These are phyloP conservation scores for Folsomia candida DNA, from an alignment of 2,888 invertebrate species.

Conservation along the genomic window DNA sequence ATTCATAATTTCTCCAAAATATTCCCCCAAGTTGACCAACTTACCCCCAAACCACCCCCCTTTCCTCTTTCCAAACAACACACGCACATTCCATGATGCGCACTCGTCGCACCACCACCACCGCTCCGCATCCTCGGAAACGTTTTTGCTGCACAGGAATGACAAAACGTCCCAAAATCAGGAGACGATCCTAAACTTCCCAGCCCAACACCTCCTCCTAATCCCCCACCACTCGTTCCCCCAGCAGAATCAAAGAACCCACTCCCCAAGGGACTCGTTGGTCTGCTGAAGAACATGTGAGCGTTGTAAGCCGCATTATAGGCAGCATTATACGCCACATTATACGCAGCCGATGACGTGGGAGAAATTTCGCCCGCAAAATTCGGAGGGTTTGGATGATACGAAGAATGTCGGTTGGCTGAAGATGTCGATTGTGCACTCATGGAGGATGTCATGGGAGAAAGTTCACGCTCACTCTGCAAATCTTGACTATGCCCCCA, in stretches of 20 bases:
- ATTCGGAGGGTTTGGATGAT: conserved; percentile 38
- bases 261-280: conserved; percentile 39
- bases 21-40: no score
- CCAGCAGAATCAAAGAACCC: conserved; percentile 28
- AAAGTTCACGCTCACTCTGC: not conserved
- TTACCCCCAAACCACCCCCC: conserved; percentile 36
- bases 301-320: conserved; percentile 42
- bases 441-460: not conserved
- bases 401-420: conserved; percentile 49
- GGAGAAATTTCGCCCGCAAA: no score
- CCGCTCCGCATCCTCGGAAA: conserved; percentile 34
- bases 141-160: conserved; percentile 42
- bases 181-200: conserved; percentile 24
- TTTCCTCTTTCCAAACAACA: conserved; percentile 39
- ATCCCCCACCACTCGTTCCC: not conserved
- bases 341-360: not conserved
- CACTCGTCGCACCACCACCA: conserved; percentile 5
- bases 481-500: conserved; percentile 22
- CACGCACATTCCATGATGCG: conserved; percentile 40
- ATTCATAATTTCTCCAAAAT: not conserved
- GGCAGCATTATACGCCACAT: conserved; percentile 30
- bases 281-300: conserved; percentile 44
- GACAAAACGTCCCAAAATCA: conserved; percentile 25
- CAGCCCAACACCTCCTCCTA: conserved; percentile 26
- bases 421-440: conserved; percentile 9